Evolutionary conservation across 30 jellyfish, hydroid and myxozoan species (phyloP), one percentile per base, ranked within the genome.

Genomic region (Aurelia aurita): DNA sequence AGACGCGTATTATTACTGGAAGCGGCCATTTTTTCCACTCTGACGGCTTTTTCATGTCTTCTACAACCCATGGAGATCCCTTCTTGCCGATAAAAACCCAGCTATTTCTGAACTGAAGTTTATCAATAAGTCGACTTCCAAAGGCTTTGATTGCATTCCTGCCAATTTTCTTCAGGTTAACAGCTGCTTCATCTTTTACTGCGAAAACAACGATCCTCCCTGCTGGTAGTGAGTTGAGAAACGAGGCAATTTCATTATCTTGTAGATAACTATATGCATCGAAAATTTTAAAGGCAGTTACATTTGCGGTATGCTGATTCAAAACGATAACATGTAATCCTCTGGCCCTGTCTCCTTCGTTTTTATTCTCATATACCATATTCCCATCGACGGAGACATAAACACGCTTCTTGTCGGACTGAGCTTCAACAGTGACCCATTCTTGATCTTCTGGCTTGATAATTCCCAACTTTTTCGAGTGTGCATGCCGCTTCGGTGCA

Each of bases 271-370:
- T 72, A 58, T 79, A 92, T 1, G 97, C 88, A 58, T 92, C 98
- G 80, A 70, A 92, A 13, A 75, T 63, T 60, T 96, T 72, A 19
- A 79, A 54, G 15, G 96, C 93, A 93, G 84, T 92, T 45, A 87
- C 83, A 18, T 53, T 84, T 11, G 97, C 98, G 23, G 97, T 71
- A 27, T 59, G 89, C 68, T 92, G 93, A 77, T 87, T 87, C 49
- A 92, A 76, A 8, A 92, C 98, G 25, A 92, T 79, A 26, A 92
- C 69, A 82, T 92, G 98, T 6, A 92, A 63, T 15, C 98, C 98
- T 47, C 98, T 45, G n/a, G 67, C 96, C 19, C 61, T 83, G 6
- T 58, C 90, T 29, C 18, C 80, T 3, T 39, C 51, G 9, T 9
- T 39, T 39, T 39, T 39, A 39, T 77, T 39, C 63, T 88, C 97